Base-by-base conservation (phyloP, 2,113 vertebrate species). In the Petromus typicus region DNA sequence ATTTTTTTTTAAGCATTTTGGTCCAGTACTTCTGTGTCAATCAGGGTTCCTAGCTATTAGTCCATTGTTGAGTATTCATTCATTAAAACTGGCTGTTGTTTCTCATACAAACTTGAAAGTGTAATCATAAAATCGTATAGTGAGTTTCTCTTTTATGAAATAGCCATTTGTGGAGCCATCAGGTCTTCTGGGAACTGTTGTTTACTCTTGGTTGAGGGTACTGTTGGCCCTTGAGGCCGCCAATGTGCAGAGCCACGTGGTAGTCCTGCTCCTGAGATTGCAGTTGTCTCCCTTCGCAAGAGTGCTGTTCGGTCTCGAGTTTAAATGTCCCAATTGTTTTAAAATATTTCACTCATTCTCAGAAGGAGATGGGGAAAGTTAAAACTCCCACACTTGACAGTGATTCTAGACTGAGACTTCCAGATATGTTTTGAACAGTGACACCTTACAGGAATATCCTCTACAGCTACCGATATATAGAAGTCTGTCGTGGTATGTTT, bases 311-410 rank as follows among this genome's bases (percentile, higher is more conserved):
- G 37, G 3, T 54, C 63, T 94, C 25, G 13, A 82, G 34, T 80
- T 91, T 51, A n/a, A 3, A 67, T 63, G 12, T 37, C 54, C 66
- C 56, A 56, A 63, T 54, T 81, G 32, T 78, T 93, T 90, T 85
- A 86, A 92, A 86, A 88, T 90, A 67, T 22, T 82, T 48, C 7
- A 37, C 67, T 96, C 43, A 56, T 94, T 86, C 71, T 92, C 75
- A 64, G 73, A 91, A 94, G 63, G n/a, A 56, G n/a, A 90, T 88
- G 86, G 67, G 89, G 43, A 85, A 92, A 82, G 34, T 93, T 66
- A 76, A 92, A 89, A 73, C 51, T 81, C n/a, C 23, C 45, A 23
- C 23, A 2, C 23, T 12, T 80, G 86, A 93, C 73, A n/a, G 66
- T 69, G 12, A 63, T 86, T 93, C 75, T 81, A 94, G 51, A 96